phyloP scores from a whole-genome alignment of 2,113 vertebrate genomes.

The Coptodon rendalli region DNA sequence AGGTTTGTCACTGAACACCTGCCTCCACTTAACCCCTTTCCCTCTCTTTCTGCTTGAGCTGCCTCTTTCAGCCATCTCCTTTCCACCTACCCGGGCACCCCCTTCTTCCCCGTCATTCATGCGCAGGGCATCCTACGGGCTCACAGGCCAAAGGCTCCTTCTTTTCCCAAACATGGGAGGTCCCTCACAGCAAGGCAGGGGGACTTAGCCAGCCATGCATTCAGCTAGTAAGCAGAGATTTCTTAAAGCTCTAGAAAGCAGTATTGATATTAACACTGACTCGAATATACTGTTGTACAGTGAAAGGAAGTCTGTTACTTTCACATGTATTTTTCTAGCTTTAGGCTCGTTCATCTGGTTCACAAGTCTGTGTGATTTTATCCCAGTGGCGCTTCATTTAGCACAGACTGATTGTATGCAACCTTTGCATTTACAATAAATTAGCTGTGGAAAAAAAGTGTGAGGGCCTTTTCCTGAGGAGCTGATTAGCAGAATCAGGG shows the following conservation, averaged over 20 bases:
- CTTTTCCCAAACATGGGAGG: constrained; percentile 53
- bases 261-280: not conserved
- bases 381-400: not conserved
- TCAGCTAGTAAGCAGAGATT: not conserved
- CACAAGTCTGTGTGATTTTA: not conserved
- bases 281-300: not conserved
- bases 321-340: not conserved
- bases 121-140: constrained; percentile 52
- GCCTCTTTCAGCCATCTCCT: constrained; percentile 69
- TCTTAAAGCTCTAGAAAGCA: not conserved
- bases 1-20: constrained; percentile 71
- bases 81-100: constrained; percentile 42
- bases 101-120: constrained; percentile 54
- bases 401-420: not conserved
- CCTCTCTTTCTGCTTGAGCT: constrained; percentile 79
- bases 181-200: constrained; percentile 27
- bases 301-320: not conserved
- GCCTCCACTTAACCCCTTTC: constrained; percentile 77
- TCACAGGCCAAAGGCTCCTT: constrained; percentile 51
- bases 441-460: not conserved
- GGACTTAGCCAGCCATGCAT: not conserved
- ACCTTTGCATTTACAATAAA: not conserved
- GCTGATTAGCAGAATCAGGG: not conserved
- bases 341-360: not conserved
- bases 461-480: not conserved